Percentiles rank a stretch among this genome's conserved stretches.
Evolutionary conservation across 2,797 vertebrate genomes (phyloP).

Genomic region (Hipposideros larvatus): DNA sequence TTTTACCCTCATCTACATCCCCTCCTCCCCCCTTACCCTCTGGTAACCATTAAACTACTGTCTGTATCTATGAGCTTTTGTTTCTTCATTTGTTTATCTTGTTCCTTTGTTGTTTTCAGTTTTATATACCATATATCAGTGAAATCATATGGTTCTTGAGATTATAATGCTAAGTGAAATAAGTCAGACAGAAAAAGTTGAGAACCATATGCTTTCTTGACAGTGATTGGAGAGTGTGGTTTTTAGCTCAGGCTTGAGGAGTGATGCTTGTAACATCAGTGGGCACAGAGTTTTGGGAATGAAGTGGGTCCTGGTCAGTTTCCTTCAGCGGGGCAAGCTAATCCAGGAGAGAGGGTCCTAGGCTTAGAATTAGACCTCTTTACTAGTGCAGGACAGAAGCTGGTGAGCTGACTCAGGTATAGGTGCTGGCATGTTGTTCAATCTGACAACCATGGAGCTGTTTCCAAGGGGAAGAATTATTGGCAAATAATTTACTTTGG

Average conservation of each 20-base stretch:
- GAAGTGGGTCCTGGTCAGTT: not conserved
- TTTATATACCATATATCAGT: no score
- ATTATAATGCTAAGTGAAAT: no score
- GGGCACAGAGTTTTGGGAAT: not conserved
- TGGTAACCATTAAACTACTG: no score
- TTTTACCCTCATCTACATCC: no score
- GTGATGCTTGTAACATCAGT: not conserved
- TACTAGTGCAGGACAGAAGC: not conserved
- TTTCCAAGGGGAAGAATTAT: not conserved
- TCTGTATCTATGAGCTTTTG: no score
- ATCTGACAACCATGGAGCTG: not conserved
- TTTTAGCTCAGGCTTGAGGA: not conserved
- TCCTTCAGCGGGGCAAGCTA: not conserved
- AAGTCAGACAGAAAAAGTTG: no score
- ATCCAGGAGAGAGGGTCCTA: not conserved
- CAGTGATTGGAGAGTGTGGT: not conserved
- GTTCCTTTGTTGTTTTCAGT: no score
- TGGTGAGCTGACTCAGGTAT: not conserved
- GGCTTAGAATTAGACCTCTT: not conserved
- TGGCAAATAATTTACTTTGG: not conserved
- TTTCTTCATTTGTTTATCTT: no score
- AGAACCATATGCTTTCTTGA: not conserved
- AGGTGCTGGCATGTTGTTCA: not conserved
- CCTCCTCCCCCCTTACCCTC: no score
- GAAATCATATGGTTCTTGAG: no score